Evolutionary conservation across 1,140 invertebrate species (phyloP).

Genomic region (Hylyphantes graminicola): DNA sequence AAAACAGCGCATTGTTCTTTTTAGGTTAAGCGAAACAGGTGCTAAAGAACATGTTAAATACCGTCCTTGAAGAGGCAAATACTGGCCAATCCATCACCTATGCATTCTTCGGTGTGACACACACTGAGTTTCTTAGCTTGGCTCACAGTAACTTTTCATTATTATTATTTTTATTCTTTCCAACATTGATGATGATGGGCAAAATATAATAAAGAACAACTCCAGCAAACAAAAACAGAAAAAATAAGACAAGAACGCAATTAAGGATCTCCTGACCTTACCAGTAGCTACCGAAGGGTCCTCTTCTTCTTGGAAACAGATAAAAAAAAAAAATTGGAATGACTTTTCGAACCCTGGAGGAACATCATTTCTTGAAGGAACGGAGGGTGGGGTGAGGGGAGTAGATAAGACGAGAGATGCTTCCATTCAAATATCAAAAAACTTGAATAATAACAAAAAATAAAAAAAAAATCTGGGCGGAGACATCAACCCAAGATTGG

Average conservation of each 20-base stretch:
- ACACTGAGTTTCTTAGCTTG: background rate
- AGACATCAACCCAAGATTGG: slow-evolving; percentile 44
- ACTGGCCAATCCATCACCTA: slow-evolving; percentile 28
- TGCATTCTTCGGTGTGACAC: slow-evolving; percentile 56
- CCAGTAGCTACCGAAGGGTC: slow-evolving; percentile 47
- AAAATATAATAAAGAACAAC: slow-evolving; percentile 35
- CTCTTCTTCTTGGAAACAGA: slow-evolving; percentile 3
- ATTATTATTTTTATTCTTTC: background rate
- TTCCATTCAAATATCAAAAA: background rate
- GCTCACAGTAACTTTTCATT: background rate
- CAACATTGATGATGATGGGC: slow-evolving; percentile 18
- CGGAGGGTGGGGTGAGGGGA: slow-evolving; percentile 24
- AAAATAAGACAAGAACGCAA: slow-evolving; percentile 49
- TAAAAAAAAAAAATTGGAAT: slow-evolving; percentile 23
- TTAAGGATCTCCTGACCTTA: slow-evolving; percentile 55
- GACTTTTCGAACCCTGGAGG: slow-evolving; percentile 3
- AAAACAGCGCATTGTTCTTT: too few species aligned
- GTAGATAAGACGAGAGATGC: slow-evolving; percentile 1
- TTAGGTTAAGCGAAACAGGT: too few species aligned
- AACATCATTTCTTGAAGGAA: slow-evolving; percentile 30
- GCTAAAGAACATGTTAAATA: too few species aligned
- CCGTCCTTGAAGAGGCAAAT: slow-evolving; percentile 33
- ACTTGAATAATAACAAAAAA: slow-evolving; percentile 22
- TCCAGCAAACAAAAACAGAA: slow-evolving; percentile 17
- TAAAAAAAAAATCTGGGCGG: slow-evolving; percentile 30